A percentile compares a stretch with the other conserved stretches of the same genome.
Evolutionary conservation across 2,797 vertebrate genomes (phyloP).

Genomic region (Iguana delicatissima): DNA sequence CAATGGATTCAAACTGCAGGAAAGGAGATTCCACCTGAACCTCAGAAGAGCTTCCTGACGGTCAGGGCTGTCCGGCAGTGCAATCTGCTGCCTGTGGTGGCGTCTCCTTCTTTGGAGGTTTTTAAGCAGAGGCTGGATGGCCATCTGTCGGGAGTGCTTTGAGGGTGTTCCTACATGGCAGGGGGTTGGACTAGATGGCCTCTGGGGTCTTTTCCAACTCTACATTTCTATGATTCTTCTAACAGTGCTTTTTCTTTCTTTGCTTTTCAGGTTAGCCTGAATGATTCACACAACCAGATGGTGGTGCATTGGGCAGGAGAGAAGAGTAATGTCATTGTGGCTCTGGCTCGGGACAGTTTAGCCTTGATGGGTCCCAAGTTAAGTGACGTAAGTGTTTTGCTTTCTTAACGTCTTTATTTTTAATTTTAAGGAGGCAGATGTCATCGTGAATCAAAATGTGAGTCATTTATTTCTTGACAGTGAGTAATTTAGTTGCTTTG

Average conservation of each 20-base stretch:
- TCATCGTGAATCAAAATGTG: background rate
- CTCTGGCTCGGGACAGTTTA: constrained; percentile 93
- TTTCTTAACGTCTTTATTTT: background rate
- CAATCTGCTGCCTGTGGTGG: too few relatives aligned
- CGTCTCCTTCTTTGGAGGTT: too few relatives aligned
- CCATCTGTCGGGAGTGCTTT: too few relatives aligned
- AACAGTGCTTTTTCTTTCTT: background rate
- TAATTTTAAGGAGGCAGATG: rapidly evolving
- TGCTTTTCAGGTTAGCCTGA: constrained; percentile 90
- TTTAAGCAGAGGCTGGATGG: too few relatives aligned
- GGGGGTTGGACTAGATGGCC: too few relatives aligned
- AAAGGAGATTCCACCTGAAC: too few relatives aligned
- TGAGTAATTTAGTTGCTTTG: background rate
- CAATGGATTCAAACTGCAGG: too few relatives aligned
- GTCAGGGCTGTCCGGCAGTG: too few relatives aligned
- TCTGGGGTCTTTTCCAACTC: too few relatives aligned
- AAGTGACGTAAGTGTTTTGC: constrained; percentile 88
- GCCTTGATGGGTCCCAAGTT: constrained; percentile 87
- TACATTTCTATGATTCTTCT: background rate
- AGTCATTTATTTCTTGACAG: background rate
- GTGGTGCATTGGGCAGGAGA: constrained; percentile 98
- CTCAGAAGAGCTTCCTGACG: too few relatives aligned
- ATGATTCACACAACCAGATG: constrained; percentile 99
- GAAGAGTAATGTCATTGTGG: constrained; percentile 97
- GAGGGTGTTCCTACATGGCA: too few relatives aligned